These are phyloP conservation scores for Nephrotoma appendiculata DNA, from an alignment of 2,888 invertebrate species.

Conservation along the genomic window DNA sequence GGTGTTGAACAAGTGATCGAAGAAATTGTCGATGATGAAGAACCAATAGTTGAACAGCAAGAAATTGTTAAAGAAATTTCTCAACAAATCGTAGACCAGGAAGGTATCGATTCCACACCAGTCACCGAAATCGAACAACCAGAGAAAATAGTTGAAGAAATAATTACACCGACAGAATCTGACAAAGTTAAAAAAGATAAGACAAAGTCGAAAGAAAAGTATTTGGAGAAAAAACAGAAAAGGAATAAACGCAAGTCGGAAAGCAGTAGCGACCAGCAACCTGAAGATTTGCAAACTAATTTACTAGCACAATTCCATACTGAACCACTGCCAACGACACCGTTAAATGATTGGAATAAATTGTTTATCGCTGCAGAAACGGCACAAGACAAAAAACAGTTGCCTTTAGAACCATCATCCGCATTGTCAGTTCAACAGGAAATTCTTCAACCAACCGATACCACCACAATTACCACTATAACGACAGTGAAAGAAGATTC, in stretches of 20 bases:
- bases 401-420: no score
- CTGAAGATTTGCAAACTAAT: neutral
- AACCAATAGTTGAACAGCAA: constrained; percentile 27
- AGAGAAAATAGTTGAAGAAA: neutral
- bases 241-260: neutral
- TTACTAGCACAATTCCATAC: neutral
- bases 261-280: neutral
- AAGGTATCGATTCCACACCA: neutral
- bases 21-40: constrained; percentile 74
- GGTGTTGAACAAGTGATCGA: constrained; percentile 74
- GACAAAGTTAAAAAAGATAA: neutral
- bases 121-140: no score
- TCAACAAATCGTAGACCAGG: neutral
- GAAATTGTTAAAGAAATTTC: neutral
- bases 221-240: neutral
- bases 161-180: neutral
- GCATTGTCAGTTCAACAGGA: no score
- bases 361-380: neutral
- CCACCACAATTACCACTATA: no score
- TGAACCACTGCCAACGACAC: neutral
- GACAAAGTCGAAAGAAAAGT: neutral
- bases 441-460: no score
- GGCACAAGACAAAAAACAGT: no score
- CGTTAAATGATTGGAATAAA: neutral
- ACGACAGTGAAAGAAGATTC: no score